Evolutionary conservation across 1,140 invertebrate genomes (phyloP), one percentile per base, ranked within the genome.

Genomic region (Saxidomus purpurata): DNA sequence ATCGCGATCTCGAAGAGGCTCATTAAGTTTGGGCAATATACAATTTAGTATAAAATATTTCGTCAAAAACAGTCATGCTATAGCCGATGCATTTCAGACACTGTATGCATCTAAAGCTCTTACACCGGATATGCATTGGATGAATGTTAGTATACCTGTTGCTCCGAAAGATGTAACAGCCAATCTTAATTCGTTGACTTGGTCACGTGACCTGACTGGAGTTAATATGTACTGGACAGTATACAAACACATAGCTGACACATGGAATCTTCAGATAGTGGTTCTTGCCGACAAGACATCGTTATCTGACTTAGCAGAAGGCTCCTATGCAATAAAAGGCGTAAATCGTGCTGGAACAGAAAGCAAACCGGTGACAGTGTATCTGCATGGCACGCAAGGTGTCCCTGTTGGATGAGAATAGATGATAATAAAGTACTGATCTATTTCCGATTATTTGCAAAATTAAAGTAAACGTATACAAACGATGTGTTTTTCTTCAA

Each of bases 31-130:
- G 13, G 94, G 94, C 36, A 93, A 94, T 79, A 89, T 94, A 36
- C 91, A 92, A 71, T 95, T 93, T 87, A 94, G 94, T 69, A 92
- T 92, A 34, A 95, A 94, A 85, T 93, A 92, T 76, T 93, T 94
- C 76, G 77, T 89, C 19, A 87, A 91, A 71, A 94, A 94, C 89
- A 92, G 82, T 13, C 89, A 93, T 49, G 92, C 93, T 31, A 90
- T 95, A 28, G 71, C 87, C 31, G 91, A 92, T 77, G 49, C 77
- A 1, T 93, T 94, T 77, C 82, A 87, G 38, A 36, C 31, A 31
- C 19, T 94, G 40, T 94, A 94, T 84, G 71, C 55, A 15, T 69
- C 52, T n/a, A 91, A 89, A n/a, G 91, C 92, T 61, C 47, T 93
- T 13, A 59, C 86, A 34, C 94, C 94, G 0, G 82, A 76, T 80